Conservation (phyloP, 2,797 vertebrate genomes). For the Anableps anableps region DNA sequence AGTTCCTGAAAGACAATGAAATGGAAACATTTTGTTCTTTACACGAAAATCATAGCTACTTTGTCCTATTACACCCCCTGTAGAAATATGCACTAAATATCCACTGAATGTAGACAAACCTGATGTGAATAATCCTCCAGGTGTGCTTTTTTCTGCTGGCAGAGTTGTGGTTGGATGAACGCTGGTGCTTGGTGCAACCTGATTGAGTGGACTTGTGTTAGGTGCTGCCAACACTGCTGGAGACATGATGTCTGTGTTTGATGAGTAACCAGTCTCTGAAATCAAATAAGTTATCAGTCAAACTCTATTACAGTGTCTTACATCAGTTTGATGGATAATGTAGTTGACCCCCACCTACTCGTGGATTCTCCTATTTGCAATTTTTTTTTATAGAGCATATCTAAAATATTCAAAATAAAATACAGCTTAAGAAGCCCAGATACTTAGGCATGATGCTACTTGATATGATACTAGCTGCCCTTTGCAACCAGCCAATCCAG, state of each 20-base stretch:
- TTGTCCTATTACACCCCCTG: constrained; percentile 1
- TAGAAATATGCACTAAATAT: constrained; percentile 1
- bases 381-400: too few relatives aligned
- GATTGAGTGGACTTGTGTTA: constrained; percentile 20
- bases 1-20: constrained; percentile 26
- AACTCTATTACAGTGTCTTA: not conserved
- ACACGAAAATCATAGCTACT: not conserved
- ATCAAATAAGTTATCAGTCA: not conserved
- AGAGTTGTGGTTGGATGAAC: not conserved
- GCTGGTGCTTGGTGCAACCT: constrained; percentile 1
- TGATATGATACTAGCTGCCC: too few relatives aligned
- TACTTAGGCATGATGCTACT: too few relatives aligned
- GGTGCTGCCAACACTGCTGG: not conserved
- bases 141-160: constrained; percentile 2
- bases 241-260: not conserved
- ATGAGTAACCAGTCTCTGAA: not conserved
- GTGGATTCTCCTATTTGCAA: too few relatives aligned
- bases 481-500: too few relatives aligned
- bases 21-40: not conserved
- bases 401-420: too few relatives aligned
- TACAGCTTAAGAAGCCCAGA: too few relatives aligned
- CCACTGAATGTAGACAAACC: constrained; percentile 15
- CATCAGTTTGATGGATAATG: too few relatives aligned
- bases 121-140: not conserved
- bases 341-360: too few relatives aligned